phyloP scores from a whole-genome alignment of 2,113 vertebrate genomes.

The Oceanites oceanicus region DNA sequence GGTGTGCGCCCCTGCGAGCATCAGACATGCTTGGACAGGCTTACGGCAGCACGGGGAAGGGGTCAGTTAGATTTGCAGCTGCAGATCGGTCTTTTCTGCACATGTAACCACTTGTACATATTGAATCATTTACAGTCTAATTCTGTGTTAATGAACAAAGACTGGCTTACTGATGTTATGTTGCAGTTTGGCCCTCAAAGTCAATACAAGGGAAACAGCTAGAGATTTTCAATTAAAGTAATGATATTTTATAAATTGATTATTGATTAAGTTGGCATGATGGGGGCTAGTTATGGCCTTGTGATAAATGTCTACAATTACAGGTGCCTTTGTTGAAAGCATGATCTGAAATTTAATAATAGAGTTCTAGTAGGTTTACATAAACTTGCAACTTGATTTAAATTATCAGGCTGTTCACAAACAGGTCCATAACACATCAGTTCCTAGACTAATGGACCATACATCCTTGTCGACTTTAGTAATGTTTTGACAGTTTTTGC shows the following conservation, averaged over 20 bases:
- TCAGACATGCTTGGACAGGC: neutral
- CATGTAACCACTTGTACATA: neutral
- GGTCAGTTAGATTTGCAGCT: neutral
- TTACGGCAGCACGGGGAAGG: neutral
- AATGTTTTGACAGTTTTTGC: constrained; percentile 77
- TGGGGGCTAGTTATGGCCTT: neutral
- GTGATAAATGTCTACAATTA: constrained; percentile 39
- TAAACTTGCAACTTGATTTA: constrained; percentile 63
- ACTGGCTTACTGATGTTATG: neutral
- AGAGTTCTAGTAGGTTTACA: constrained; percentile 22
- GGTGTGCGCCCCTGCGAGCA: neutral
- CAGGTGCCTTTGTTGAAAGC: neutral
- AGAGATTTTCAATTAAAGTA: constrained; percentile 21
- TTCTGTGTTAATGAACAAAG: constrained; percentile 3
- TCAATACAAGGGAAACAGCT: neutral
- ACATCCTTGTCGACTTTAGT: constrained; percentile 62
- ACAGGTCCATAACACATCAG: constrained; percentile 61
- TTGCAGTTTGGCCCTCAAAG: neutral
- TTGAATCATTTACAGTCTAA: constrained; percentile 1
- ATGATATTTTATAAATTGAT: constrained; percentile 57
- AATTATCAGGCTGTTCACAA: constrained; percentile 71
- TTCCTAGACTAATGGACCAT: constrained; percentile 74
- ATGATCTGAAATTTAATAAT: constrained; percentile 58
- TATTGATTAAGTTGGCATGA: constrained; percentile 31
- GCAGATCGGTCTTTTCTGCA: neutral